Evolutionary conservation across 1,140 invertebrate genomes (phyloP), one percentile per base, ranked within the genome.

Genomic region (Euura saliciscinereae): DNA sequence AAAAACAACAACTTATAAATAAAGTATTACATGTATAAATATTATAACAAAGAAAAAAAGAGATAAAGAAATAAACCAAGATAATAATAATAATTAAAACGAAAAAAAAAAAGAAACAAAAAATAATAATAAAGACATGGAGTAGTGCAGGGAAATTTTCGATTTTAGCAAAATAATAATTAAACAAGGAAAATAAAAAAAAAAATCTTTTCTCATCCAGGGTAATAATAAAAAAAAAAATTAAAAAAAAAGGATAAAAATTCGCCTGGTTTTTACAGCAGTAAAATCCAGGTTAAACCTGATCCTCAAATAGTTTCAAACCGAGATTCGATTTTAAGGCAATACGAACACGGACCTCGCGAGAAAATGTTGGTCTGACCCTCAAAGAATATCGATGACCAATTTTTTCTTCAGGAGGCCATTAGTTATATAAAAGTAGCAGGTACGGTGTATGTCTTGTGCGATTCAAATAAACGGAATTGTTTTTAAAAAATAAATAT

Each of bases 371-470:
- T 80, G 76, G 28, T 68, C 51, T 65, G 44, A 65, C 45, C 46
- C 67, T 44, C n/a, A 46, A 70, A 65, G 3, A 8, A n/a, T 3
- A 68, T 46, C 42, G 64, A 70, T 70, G 46, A 43, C 77, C 80
- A 74, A 75, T 73, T 74, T 79, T 82, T 83, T 75, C 78, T 80
- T 77, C 79, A 80, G 74, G 75, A 76, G 77, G 73, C 76, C 82
- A 79, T 80, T 86, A 85, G 85, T 86, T 85, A 85, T 86, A 85
- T 28, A 28, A 28, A 85, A 79, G 79, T 86, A 86, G 84, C 77
- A 83, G 83, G 84, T 87, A 87, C 82, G 83, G 84, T 88, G 86
- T 88, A 88, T 87, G 85, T 87, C 86, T 87, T 88, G 86, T 88
- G 86, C 86, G 86, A 87, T 84, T 87, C 81, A 86, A 88, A 87